Evolutionary conservation across 2,113 vertebrate genomes (phyloP).

Genomic region (Neopipo cinnamomea): DNA sequence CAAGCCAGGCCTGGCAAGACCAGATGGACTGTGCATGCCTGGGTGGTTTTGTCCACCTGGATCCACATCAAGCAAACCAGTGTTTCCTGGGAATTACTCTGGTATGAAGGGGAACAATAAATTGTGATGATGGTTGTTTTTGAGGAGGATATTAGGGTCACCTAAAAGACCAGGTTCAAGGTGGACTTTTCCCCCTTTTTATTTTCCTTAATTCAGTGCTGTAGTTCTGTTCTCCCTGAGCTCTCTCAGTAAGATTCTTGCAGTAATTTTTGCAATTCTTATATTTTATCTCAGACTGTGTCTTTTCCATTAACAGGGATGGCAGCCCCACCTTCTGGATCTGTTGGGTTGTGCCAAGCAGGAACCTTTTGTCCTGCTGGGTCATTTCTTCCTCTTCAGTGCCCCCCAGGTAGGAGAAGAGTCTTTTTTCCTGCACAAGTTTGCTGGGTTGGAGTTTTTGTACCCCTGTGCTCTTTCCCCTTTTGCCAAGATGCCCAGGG

Average conservation of each 20-base stretch:
- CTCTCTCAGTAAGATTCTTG: not conserved
- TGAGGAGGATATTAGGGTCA: not conserved
- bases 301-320: not conserved
- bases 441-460: not conserved
- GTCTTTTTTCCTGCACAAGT: not conserved
- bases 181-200: not conserved
- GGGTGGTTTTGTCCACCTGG: slow-evolving; percentile 67
- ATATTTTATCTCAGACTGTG: not conserved
- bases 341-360: slow-evolving; percentile 21
- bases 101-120: not conserved
- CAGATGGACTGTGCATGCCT: slow-evolving; percentile 54
- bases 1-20: slow-evolving; percentile 49
- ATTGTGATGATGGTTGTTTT: not conserved
- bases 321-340: not conserved
- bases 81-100: not conserved
- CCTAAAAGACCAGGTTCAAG: not conserved
- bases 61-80: slow-evolving; percentile 14
- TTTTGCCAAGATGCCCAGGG: not conserved
- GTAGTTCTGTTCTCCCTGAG: not conserved
- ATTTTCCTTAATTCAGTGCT: not conserved
- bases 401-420: slow-evolving; percentile 56
- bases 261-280: not conserved
- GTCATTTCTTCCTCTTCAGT: slow-evolving; percentile 48
- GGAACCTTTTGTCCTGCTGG: slow-evolving; percentile 66
- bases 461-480: too few relatives aligned